Percentiles rank a stretch among this genome's conserved stretches.
These are phyloP conservation scores for Notoglanidium macrostoma DNA, from an alignment of 2,797 vertebrate genomes.

Conservation along the genomic window DNA sequence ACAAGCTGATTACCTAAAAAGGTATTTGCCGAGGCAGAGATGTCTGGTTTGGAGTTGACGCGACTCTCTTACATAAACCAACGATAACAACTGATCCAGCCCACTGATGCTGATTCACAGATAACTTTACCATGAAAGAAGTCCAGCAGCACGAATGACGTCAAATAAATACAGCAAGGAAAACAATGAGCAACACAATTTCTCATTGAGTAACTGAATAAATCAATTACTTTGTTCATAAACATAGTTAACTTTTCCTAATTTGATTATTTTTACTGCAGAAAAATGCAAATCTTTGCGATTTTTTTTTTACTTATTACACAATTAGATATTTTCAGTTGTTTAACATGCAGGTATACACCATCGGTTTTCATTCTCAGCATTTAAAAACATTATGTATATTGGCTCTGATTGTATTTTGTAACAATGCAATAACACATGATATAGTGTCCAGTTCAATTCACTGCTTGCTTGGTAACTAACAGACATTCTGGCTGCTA, in stretches of 20 bases:
- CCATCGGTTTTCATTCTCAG: neutral
- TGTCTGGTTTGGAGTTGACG: neutral
- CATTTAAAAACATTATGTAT: neutral
- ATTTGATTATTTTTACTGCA: neutral
- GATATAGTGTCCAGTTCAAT: conserved; percentile 7
- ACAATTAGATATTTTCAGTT: neutral
- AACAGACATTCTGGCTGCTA: conserved; percentile 2
- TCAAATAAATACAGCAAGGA: neutral
- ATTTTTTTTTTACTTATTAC: neutral
- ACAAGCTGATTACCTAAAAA: neutral
- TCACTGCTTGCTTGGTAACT: conserved; percentile 18
- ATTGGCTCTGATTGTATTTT: neutral
- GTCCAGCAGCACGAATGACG: neutral
- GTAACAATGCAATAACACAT: neutral
- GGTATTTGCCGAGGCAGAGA: neutral
- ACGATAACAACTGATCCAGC: neutral
- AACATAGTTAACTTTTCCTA: neutral
- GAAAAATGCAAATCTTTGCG: neutral
- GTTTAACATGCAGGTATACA: neutral
- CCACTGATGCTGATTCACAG: neutral
- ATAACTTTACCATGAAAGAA: neutral
- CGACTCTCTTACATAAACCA: neutral
- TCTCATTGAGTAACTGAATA: neutral
- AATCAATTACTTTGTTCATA: neutral
- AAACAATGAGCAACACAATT: neutral